Evolutionary conservation across 2,888 invertebrate genomes (phyloP).

Genomic region (Erannis defoliaria): DNA sequence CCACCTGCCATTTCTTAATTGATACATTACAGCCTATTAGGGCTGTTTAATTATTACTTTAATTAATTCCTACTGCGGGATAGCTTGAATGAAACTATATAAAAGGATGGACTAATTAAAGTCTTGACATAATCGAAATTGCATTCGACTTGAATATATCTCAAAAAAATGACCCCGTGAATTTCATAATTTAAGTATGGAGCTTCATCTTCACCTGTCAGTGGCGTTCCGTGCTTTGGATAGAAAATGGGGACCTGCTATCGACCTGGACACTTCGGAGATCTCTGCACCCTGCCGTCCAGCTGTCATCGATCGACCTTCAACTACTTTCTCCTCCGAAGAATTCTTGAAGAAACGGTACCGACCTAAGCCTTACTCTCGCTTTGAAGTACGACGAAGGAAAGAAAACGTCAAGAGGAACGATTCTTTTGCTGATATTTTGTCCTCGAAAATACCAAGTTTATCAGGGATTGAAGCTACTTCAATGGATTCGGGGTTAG

Average conservation of each 20-base stretch:
- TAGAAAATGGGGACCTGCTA: constrained; percentile 65
- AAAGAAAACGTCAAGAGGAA: constrained; percentile 47
- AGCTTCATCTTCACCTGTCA: constrained; percentile 67
- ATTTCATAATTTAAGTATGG: constrained; percentile 55
- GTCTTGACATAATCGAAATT: constrained; percentile 18
- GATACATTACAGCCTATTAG: constrained; percentile 21
- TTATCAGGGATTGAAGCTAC: constrained; percentile 36
- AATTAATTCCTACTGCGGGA: constrained; percentile 26
- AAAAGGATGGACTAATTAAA: constrained; percentile 23
- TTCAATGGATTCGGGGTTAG: constrained; percentile 39
- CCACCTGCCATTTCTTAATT: constrained; percentile 35
- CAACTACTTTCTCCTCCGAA: constrained; percentile 68
- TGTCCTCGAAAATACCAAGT: constrained; percentile 52
- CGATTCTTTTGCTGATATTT: constrained; percentile 63
- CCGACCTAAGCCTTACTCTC: constrained; percentile 53
- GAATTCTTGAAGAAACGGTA: constrained; percentile 57
- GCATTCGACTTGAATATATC: constrained; percentile 14
- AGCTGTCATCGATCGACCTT: constrained; percentile 57
- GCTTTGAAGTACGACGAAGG: constrained; percentile 41
- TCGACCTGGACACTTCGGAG: constrained; percentile 61
- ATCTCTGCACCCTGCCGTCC: constrained; percentile 53
- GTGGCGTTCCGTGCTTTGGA: constrained; percentile 66
- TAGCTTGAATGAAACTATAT: not conserved
- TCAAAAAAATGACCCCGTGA: not conserved
- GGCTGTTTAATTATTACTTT: constrained; percentile 26